These are phyloP conservation scores for Protodeltote pygarga DNA, from an alignment of 2,888 invertebrate genomes.

Conservation along the genomic window DNA sequence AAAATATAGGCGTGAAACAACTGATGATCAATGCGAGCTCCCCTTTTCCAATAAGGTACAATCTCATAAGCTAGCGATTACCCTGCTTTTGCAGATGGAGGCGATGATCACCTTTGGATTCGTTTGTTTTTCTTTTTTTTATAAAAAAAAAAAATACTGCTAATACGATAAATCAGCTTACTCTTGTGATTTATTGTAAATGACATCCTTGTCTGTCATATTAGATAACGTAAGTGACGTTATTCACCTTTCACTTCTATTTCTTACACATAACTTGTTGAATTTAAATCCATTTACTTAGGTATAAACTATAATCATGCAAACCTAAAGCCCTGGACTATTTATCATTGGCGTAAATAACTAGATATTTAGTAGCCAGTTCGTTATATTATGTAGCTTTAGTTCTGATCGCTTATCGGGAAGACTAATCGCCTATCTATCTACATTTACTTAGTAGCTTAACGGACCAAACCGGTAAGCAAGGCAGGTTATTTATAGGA, in stretches of 20 bases:
- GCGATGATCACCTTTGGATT: too few relatives aligned
- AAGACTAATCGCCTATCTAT: conserved; percentile 72
- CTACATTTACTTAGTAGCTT: conserved; percentile 60
- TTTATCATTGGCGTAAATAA: conserved; percentile 49
- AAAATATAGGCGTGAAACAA: too few relatives aligned
- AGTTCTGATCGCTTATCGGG: conserved; percentile 66
- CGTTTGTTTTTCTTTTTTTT: too few relatives aligned
- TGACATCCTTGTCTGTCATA: too few relatives aligned
- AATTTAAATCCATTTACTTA: conserved; percentile 42
- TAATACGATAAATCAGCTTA: conserved; percentile 4
- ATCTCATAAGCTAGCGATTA: too few relatives aligned
- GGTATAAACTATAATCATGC: conserved; percentile 18
- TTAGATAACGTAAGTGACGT: background rate
- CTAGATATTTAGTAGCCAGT: conserved; percentile 45
- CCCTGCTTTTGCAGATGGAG: too few relatives aligned
- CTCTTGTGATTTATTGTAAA: too few relatives aligned
- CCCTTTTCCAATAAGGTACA: too few relatives aligned
- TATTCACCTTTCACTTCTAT: conserved; percentile 10
- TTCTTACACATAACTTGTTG: conserved; percentile 30
- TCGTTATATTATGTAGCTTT: conserved; percentile 52
- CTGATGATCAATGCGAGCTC: too few relatives aligned
- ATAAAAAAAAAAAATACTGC: too few relatives aligned
- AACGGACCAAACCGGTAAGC: conserved; percentile 63
- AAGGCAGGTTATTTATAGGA: conserved; percentile 59
- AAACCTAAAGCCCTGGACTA: conserved; percentile 41